A percentile compares a stretch with the other conserved stretches of the same genome.
These are phyloP conservation scores for Kryptolebias ocellatus DNA, from an alignment of 2,797 vertebrate species.

Conservation along the genomic window DNA sequence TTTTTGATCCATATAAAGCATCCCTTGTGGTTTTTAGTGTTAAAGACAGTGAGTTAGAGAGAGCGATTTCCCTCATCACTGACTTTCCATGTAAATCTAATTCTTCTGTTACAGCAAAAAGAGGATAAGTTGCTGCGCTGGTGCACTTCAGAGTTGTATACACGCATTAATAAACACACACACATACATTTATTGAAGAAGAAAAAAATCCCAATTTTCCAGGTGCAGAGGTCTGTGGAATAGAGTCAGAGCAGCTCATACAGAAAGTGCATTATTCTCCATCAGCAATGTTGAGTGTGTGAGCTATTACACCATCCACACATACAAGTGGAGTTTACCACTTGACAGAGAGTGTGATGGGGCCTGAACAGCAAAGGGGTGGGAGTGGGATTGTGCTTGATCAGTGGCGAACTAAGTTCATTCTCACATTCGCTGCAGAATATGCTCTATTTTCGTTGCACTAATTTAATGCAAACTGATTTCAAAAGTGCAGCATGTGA, in stretches of 20 bases:
- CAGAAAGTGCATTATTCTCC: constrained; percentile 67
- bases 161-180: constrained; percentile 41
- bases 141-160: constrained; percentile 35
- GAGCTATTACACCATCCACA: constrained; percentile 63
- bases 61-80: constrained; percentile 39
- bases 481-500: constrained; percentile 37
- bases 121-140: constrained; percentile 44
- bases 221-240: constrained; percentile 70
- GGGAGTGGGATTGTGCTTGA: constrained; percentile 53
- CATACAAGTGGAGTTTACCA: constrained; percentile 68
- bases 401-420: constrained; percentile 50
- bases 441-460: constrained; percentile 44
- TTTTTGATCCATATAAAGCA: constrained; percentile 31
- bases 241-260: constrained; percentile 55
- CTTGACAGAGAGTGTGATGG: constrained; percentile 59
- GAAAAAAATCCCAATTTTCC: constrained; percentile 67
- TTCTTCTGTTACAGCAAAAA: constrained; percentile 43
- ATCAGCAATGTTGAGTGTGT: constrained; percentile 46
- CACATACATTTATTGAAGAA: background rate
- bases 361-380: constrained; percentile 59
- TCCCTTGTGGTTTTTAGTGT: constrained; percentile 9
- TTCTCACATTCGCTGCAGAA: constrained; percentile 49
- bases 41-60: constrained; percentile 35
- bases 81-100: constrained; percentile 65
- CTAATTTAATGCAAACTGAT: constrained; percentile 49